Base-by-base conservation (phyloP, 2,888 invertebrate species). In the Drosophila algonquin region DNA sequence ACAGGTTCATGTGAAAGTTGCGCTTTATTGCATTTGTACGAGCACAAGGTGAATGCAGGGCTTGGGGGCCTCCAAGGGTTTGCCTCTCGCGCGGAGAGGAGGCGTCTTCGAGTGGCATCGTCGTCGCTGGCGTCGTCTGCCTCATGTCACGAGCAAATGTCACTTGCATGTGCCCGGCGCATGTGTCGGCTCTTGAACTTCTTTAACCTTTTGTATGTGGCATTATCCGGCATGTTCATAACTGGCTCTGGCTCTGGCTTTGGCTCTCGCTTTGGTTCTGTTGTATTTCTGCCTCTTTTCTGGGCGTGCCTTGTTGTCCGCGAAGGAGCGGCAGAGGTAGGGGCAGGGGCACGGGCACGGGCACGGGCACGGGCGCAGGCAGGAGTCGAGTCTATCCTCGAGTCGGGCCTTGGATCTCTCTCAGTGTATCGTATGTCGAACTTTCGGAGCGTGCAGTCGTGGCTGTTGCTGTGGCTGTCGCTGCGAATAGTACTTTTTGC, bases 1-100 rank as follows among this genome's bases (percentile, higher is more conserved):
- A 79, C 84, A 86, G 87, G 87, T 83, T 88, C 85, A 85, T 88
- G 85, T 88, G 87, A 85, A 85, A 85, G 84, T 77, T 78, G 72
- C 75, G 75, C 80, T 65, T 73, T 75, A 69, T 80, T 81, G 84
- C 82, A 75, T 76, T 77, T 79, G 75, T 52, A 64, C 44, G n/a
- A 10, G n/a, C 14, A 44, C 30, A 62, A 47, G 35, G 18, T 21
- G 54, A 7, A 27, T 12, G 16, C 12, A 12, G 16, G 5, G 10
- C 30, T 14, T 5, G 35, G 58, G 40, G 48, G n/a, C 9, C 21
- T 45, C n/a, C 62, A 62, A 62, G 58, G 50, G 53, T 30, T 55
- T 44, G 79, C 12, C 32, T 32, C 32, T 32, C 32, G 10, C 32
- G 32, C 72, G 63, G 69, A 69, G 72, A 58, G 70, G 70, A 57